Evolutionary conservation across 2,888 invertebrate species (phyloP), one percentile per base, ranked within the genome.

Genomic region (Fragum whitleyi): DNA sequence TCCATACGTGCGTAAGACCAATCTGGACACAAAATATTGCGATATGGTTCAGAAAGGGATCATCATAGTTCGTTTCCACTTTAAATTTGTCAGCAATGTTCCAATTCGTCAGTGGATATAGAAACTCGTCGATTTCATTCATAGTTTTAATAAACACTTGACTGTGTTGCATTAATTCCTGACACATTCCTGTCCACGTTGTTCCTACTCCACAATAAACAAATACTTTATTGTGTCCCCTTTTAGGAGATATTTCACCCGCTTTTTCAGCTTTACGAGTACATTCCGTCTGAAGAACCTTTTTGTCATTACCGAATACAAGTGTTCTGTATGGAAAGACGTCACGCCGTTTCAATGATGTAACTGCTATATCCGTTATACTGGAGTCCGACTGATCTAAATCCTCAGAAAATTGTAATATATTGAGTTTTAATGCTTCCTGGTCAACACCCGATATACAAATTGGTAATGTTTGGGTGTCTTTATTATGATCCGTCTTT

Each of bases 181-280:
- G 67, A 57, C 91, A 88, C 92, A 92, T 92, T 7, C 90, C 90
- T 21, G 72, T 72, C 91, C 91, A 91, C 9, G 85, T 71, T 21
- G 91, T 91, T 9, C 92, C 91, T 70, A 90, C 90, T 1, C 92
- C 91, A 81, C 90, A 86, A 71, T 87, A 92, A 5, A 91, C 90
- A 70, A 89, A 91, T 26, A 67, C 28, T 16, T 21, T 42, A 3
- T 26, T 67, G 26, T 42, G 21, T 47, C n/a, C 28, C 26, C 21
- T 23, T 47, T 21, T 21, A 6, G 26, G 42, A 2, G 19, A 36
- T 21, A 59, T 9, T n/a, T 69, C 32, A 2, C 42, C 19, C 1
- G 23, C 36, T 9, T 39, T n/a, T n/a, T 36, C 47, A 1, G 19
- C 16, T 23, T 65, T 57, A 7, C 2, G 1, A 1, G 36, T 14